Percentiles rank a stretch among this genome's conserved stretches.
phyloP scores from a whole-genome alignment of 64 coral and sea anemone species.

The Actinia equina region DNA sequence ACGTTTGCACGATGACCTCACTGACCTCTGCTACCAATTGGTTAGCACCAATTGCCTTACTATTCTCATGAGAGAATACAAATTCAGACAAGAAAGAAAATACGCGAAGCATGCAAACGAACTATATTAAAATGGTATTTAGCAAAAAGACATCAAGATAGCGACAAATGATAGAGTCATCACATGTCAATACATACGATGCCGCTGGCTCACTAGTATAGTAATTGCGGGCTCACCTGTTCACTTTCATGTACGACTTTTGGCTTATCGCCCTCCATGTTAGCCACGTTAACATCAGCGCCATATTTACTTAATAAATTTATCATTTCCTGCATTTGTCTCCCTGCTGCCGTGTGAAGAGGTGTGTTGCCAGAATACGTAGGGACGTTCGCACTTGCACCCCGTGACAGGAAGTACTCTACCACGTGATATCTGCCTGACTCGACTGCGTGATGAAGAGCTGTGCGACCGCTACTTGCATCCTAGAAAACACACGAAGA shows the following conservation, averaged over 20 bases:
- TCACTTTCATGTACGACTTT: slow-evolving; percentile 68
- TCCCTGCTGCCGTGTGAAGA: slow-evolving; percentile 81
- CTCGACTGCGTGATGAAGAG: slow-evolving; percentile 95
- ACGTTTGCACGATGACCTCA: too few species aligned
- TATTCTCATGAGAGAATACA: not conserved
- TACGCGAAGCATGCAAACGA: too few species aligned
- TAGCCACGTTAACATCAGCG: slow-evolving; percentile 81
- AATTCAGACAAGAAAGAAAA: too few species aligned
- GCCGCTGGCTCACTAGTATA: not conserved
- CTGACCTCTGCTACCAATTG: too few species aligned
- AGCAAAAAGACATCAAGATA: too few species aligned
- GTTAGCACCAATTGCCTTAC: not conserved
- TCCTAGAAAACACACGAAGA: slow-evolving; percentile 38
- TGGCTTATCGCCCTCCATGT: slow-evolving; percentile 81
- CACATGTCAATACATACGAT: too few species aligned
- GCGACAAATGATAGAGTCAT: too few species aligned
- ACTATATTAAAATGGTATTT: too few species aligned
- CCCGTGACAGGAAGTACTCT: slow-evolving; percentile 63
- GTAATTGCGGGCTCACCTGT: slow-evolving; percentile 35
- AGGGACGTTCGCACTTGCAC: slow-evolving; percentile 66
- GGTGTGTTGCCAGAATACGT: slow-evolving; percentile 95
- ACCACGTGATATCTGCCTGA: slow-evolving; percentile 63
- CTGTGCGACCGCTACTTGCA: slow-evolving; percentile 81
- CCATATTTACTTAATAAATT: slow-evolving; percentile 66
- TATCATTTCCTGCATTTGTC: slow-evolving; percentile 83